These are phyloP conservation scores for Urechis unicinctus DNA, from an alignment of 2,888 invertebrate species.

Conservation along the genomic window DNA sequence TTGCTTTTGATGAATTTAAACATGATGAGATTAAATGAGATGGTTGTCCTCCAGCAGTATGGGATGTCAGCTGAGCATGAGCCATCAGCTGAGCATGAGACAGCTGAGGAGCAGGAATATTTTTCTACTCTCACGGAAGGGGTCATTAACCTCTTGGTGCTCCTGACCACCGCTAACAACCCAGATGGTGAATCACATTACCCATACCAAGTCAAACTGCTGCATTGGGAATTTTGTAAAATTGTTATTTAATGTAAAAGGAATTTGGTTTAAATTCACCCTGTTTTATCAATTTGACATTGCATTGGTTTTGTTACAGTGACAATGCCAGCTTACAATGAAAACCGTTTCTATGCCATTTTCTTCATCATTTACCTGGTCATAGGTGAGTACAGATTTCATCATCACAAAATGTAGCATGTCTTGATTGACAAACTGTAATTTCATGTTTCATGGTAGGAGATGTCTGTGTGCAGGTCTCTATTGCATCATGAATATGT, in stretches of 20 bases:
- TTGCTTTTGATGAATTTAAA: too few species aligned
- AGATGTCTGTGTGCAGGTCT: too few species aligned
- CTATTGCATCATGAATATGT: slow-evolving; percentile 49
- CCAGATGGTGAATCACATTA: slow-evolving; percentile 38
- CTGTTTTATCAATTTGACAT: too few species aligned
- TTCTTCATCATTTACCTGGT: slow-evolving; percentile 44
- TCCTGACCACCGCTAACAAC: slow-evolving; percentile 49
- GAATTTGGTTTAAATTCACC: too few species aligned
- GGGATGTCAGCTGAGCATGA: too few species aligned
- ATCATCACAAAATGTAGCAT: background rate
- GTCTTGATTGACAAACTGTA: too few species aligned
- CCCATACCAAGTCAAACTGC: background rate
- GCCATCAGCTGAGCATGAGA: too few species aligned
- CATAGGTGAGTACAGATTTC: slow-evolving; percentile 27
- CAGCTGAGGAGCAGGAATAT: slow-evolving; percentile 21
- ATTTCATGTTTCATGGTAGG: too few species aligned
- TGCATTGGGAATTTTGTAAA: background rate
- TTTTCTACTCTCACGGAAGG: slow-evolving; percentile 37
- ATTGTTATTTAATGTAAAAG: too few species aligned
- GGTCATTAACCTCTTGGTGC: slow-evolving; percentile 41
- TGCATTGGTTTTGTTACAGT: slow-evolving; percentile 35
- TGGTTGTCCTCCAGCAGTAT: too few species aligned
- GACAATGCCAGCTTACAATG: slow-evolving; percentile 43
- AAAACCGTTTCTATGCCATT: slow-evolving; percentile 39
- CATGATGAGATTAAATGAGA: too few species aligned